Conservation (phyloP, 2,797 vertebrate species). For the Phylloscopus collybita region DNA sequence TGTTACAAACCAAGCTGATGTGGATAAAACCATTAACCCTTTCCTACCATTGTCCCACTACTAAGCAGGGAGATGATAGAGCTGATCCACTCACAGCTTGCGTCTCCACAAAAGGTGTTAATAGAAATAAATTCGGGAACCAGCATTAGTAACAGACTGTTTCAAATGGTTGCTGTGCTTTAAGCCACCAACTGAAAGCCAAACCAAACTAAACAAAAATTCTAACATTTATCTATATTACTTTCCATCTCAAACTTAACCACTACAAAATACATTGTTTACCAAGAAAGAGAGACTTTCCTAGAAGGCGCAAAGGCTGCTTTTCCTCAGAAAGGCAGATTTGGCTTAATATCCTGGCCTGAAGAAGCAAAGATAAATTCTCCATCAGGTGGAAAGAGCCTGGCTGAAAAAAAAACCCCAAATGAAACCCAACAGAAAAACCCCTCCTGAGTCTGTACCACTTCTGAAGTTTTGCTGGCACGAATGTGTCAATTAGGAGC, state of each 20-base stretch:
- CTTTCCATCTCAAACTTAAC: background rate
- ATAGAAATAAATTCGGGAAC: background rate
- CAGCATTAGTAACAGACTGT: background rate
- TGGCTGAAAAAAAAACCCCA: background rate
- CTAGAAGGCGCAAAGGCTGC: background rate
- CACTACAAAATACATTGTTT: background rate
- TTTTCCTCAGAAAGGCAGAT: background rate
- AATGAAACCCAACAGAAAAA: background rate
- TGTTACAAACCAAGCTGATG: background rate
- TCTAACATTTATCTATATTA: background rate
- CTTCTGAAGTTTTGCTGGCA: background rate
- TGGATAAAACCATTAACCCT: background rate
- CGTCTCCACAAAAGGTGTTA: background rate
- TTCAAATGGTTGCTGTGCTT: background rate
- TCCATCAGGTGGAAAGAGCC: background rate
- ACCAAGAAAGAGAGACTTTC: background rate
- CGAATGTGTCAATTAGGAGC: background rate
- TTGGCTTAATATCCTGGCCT: background rate
- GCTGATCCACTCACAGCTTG: background rate
- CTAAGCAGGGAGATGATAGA: background rate
- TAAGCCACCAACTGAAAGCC: background rate
- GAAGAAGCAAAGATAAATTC: background rate
- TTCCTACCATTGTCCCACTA: background rate
- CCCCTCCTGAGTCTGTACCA: background rate
- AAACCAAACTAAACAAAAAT: background rate